Percentiles rank a stretch among this genome's conserved stretches.
Conservation (phyloP, 2,113 vertebrate genomes). For the Prionailurus bengalensis region DNA sequence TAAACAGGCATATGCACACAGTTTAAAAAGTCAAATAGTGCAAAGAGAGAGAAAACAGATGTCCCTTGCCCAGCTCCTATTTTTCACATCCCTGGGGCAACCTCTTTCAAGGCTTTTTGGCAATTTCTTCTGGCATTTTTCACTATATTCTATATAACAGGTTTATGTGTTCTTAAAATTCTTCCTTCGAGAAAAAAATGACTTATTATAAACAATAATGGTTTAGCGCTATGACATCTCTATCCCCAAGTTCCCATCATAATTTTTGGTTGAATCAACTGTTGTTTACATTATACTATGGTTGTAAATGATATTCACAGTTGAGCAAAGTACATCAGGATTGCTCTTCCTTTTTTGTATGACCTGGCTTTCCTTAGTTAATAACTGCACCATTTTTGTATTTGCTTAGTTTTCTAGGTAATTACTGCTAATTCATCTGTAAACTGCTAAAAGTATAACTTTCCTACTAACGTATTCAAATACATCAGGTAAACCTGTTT, state of each 20-base stretch:
- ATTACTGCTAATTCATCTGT: background rate
- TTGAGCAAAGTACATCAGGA: background rate
- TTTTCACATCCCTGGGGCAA: background rate
- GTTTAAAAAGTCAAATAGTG: conserved; percentile 31
- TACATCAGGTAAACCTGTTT: background rate
- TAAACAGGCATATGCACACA: background rate
- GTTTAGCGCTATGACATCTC: background rate
- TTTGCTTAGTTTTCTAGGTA: conserved; percentile 29
- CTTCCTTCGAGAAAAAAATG: background rate
- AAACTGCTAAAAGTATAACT: conserved; percentile 27
- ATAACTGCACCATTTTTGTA: background rate
- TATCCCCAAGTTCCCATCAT: background rate
- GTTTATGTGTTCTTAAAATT: background rate
- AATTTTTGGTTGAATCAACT: conserved; percentile 2
- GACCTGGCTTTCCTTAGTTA: conserved; percentile 18
- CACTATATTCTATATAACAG: background rate
- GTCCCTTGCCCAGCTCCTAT: background rate
- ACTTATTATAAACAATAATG: background rate
- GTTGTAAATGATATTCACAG: conserved; percentile 44
- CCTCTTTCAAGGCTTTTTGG: background rate
- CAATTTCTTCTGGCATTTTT: background rate
- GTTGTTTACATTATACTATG: conserved; percentile 10
- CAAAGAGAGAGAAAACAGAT: background rate
- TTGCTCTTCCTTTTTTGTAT: background rate
- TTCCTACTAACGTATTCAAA: conserved; percentile 34